Evolutionary conservation across 2,113 vertebrate species (phyloP).

Genomic region (Paralichthys olivaceus): DNA sequence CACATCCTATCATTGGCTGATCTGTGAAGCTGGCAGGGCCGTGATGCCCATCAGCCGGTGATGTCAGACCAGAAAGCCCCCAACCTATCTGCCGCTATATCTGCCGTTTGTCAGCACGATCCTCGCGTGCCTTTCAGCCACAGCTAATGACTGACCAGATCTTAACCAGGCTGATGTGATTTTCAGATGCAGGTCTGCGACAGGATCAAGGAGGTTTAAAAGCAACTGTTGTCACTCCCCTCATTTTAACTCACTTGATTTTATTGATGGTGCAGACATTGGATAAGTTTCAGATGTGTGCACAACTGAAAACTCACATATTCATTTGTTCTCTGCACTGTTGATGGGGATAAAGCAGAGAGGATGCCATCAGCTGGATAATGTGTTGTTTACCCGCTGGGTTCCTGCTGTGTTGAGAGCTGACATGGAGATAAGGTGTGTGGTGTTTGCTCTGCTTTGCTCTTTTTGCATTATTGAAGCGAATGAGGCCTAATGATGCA

Average conservation of each 20-base stretch:
- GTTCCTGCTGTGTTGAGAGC: constrained; percentile 63
- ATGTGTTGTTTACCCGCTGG: constrained; percentile 58
- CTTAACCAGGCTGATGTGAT: background rate
- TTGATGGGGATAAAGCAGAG: background rate
- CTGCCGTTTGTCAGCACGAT: constrained; percentile 15
- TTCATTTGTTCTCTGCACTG: background rate
- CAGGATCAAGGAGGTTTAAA: background rate
- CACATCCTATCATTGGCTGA: constrained; percentile 57
- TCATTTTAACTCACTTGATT: too few relatives aligned
- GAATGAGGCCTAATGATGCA: constrained; percentile 70
- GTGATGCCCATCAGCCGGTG: constrained; percentile 12
- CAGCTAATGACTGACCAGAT: background rate
- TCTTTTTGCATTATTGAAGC: constrained; percentile 82
- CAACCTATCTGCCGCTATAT: background rate
- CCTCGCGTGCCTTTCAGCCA: background rate
- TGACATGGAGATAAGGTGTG: constrained; percentile 45
- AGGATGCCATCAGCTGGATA: constrained; percentile 23
- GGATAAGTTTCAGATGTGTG: background rate
- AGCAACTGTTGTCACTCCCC: too few relatives aligned
- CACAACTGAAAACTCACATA: background rate
- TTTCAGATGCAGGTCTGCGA: background rate
- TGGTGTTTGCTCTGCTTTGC: constrained; percentile 61
- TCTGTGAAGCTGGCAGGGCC: constrained; percentile 26
- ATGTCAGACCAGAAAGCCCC: constrained; percentile 46
- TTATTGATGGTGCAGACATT: too few relatives aligned